phyloP scores from a whole-genome alignment of 2,113 vertebrate species.

The Nycticorax nycticorax region DNA sequence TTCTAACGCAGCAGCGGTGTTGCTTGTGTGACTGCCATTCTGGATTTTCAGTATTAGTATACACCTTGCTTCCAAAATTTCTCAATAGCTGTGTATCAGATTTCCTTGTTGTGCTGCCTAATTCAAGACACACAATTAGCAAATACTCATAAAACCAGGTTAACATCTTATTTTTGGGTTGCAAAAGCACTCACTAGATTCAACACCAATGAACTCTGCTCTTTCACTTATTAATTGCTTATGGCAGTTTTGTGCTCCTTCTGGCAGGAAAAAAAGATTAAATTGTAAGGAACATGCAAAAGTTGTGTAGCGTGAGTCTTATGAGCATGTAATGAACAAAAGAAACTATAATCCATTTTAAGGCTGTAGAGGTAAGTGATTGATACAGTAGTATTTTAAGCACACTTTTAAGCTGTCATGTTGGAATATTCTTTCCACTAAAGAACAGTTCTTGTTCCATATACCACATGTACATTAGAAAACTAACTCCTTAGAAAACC shows the following conservation, averaged over 20 bases:
- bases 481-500: background rate
- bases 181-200: background rate
- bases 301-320: background rate
- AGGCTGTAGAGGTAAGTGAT: background rate
- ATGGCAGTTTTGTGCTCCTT: background rate
- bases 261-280: background rate
- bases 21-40: background rate
- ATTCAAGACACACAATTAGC: background rate
- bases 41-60: background rate
- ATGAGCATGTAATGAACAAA: background rate
- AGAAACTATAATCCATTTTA: background rate
- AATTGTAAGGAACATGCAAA: background rate
- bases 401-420: background rate
- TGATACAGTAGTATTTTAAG: background rate
- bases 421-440: background rate
- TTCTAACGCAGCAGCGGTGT: background rate
- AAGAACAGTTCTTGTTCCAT: background rate
- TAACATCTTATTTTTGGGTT: background rate
- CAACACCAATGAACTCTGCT: background rate
- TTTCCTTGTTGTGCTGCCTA: background rate
- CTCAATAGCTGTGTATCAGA: background rate
- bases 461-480: background rate
- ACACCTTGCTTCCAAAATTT: background rate
- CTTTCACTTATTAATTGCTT: background rate
- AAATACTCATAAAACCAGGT: background rate